Percentiles rank a stretch among this genome's conserved stretches.
Conservation (phyloP, 2,888 invertebrate species). For the Trichopria drosophilae region DNA sequence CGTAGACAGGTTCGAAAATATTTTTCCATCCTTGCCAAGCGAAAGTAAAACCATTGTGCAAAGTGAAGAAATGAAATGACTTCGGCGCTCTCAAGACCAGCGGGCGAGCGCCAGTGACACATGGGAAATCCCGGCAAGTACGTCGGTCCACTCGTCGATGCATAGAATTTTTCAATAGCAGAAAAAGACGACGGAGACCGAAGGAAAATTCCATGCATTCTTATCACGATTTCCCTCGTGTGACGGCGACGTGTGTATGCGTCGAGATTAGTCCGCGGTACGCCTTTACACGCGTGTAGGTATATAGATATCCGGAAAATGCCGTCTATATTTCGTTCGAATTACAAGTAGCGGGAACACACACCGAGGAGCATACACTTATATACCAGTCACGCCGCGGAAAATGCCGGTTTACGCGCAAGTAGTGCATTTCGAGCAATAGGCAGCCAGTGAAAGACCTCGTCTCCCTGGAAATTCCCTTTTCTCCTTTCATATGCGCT, state of each 20-base stretch:
- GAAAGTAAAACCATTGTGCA: slow-evolving; percentile 9
- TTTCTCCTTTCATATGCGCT: too few species aligned
- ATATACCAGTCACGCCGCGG: slow-evolving; percentile 4
- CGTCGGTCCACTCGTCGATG: slow-evolving; percentile 30
- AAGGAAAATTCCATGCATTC: slow-evolving; percentile 21
- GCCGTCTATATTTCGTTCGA: too few species aligned
- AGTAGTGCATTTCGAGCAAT: slow-evolving; percentile 49
- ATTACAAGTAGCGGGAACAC: too few species aligned
- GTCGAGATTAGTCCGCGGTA: too few species aligned
- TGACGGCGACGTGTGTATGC: too few species aligned
- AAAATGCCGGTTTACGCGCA: too few species aligned
- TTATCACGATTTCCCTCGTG: slow-evolving; percentile 33
- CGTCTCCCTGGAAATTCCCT: too few species aligned
- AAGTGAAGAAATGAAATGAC: slow-evolving; percentile 19
- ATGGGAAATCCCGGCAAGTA: slow-evolving; percentile 32
- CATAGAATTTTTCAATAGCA: slow-evolving; percentile 36
- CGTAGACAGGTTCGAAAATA: too few species aligned
- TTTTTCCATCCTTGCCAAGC: too few species aligned
- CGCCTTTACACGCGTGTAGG: too few species aligned
- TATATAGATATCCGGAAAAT: too few species aligned
- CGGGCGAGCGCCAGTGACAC: slow-evolving; percentile 19
- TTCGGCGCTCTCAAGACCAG: background rate
- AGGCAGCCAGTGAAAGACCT: slow-evolving; percentile 45
- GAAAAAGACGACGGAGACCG: background rate
- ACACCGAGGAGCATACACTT: too few species aligned